These are phyloP conservation scores for Epicauta chinensis DNA, from an alignment of 1,140 invertebrate species.

Conservation along the genomic window DNA sequence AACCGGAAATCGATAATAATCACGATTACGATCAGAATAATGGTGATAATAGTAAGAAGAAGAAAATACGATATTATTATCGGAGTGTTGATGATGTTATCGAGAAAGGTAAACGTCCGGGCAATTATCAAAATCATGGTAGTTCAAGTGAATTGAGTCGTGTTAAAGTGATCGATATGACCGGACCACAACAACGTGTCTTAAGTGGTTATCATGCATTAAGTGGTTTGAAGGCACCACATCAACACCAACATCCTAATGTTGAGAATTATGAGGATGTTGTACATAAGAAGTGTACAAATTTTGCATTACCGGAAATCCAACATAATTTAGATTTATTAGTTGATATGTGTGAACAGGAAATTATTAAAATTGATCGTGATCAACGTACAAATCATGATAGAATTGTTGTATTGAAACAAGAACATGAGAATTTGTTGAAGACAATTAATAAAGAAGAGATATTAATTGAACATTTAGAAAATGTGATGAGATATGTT, in stretches of 20 bases:
- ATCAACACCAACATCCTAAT: too few species aligned
- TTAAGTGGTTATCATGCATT: conserved; percentile 91
- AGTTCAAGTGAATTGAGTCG: conserved; percentile 57
- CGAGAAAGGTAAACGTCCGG: conserved; percentile 68
- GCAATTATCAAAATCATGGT: conserved; percentile 49
- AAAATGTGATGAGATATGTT: conserved; percentile 64
- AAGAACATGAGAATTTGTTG: conserved; percentile 69
- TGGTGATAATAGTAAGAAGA: conserved; percentile 54
- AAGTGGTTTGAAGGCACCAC: conserved; percentile 54
- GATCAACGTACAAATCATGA: conserved; percentile 70
- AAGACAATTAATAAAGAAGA: conserved; percentile 69
- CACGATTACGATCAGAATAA: conserved; percentile 50
- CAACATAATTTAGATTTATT: conserved; percentile 87
- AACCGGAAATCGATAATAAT: conserved; percentile 3
- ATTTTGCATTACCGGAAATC: conserved; percentile 81
- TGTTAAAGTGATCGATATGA: conserved; percentile 99
- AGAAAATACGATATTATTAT: conserved; percentile 75
- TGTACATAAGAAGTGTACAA: conserved; percentile 53
- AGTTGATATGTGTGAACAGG: conserved; percentile 90
- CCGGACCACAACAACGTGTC: conserved; percentile 88
- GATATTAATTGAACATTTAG: conserved; percentile 63
- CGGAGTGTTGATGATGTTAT: conserved; percentile 90
- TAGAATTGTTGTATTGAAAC: conserved; percentile 66
- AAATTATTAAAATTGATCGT: conserved; percentile 86
- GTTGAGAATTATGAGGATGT: conserved; percentile 57